Evolutionary conservation across 92 coral and sea anemone species (phyloP).

Genomic region (Zoanthus gigantus): DNA sequence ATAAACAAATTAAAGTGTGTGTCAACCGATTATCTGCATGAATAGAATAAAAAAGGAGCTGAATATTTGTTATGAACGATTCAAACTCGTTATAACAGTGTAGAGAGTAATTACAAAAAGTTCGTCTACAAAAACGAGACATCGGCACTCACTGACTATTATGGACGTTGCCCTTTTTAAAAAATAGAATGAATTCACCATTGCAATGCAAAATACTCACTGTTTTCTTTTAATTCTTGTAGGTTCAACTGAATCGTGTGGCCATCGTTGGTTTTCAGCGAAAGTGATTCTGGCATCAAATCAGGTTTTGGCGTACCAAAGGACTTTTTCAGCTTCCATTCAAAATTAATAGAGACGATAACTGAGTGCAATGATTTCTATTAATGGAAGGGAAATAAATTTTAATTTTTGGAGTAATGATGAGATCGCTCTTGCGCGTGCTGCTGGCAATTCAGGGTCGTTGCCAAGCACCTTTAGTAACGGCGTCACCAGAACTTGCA

Average conservation of each 20-base stretch:
- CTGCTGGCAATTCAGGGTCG: slow-evolving; percentile 1
- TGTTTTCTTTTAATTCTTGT: neutral
- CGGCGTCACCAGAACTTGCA: neutral
- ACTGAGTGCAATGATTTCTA: neutral
- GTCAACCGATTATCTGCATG: neutral
- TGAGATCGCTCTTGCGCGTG: neutral
- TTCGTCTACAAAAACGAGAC: neutral
- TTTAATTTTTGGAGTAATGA: neutral
- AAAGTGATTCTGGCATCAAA: neutral
- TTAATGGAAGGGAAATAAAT: neutral
- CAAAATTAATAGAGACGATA: neutral
- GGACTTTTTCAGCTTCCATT: neutral
- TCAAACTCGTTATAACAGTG: neutral
- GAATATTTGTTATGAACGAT: neutral
- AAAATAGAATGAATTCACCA: neutral
- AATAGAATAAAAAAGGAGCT: neutral
- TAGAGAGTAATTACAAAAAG: neutral
- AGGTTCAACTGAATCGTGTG: neutral
- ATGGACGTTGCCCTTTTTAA: neutral
- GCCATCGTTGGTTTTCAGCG: neutral
- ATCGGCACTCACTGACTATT: neutral
- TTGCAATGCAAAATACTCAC: neutral
- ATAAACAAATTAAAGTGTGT: neutral
- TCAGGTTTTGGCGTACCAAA: neutral
- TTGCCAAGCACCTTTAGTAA: neutral